A percentile compares a stretch with the other conserved stretches of the same genome.
Conservation (phyloP, 2,888 invertebrate species). For the Ochropleura plecta region DNA sequence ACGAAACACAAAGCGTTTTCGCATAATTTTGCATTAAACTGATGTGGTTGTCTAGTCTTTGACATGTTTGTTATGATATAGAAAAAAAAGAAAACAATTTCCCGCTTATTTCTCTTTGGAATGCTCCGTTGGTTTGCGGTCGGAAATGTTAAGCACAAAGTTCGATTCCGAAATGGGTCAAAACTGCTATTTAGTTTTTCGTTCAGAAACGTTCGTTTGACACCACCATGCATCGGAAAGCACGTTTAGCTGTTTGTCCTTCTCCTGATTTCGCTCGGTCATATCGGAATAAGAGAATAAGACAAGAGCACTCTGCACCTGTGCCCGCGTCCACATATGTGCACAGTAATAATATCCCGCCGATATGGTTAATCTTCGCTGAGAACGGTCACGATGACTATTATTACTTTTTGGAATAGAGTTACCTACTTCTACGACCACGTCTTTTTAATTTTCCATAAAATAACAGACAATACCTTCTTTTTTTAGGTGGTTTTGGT, state of each 20-base stretch:
- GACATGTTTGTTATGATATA: background rate
- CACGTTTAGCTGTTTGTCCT: background rate
- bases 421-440: too few relatives aligned
- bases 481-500: background rate
- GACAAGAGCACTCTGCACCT: too few relatives aligned
- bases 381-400: background rate
- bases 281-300: too few relatives aligned
- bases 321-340: too few relatives aligned
- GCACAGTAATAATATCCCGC: too few relatives aligned
- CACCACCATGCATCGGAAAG: background rate
- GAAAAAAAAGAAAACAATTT: background rate
- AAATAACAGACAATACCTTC: background rate
- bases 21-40: slow-evolving; percentile 57
- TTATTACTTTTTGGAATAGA: background rate
- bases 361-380: background rate
- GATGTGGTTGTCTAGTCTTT: slow-evolving; percentile 21
- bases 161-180: background rate
- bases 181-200: background rate
- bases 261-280: too few relatives aligned
- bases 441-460: too few relatives aligned
- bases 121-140: background rate
- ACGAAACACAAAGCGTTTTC: slow-evolving; percentile 50
- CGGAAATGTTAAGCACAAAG: background rate
- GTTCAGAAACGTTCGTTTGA: too few relatives aligned
- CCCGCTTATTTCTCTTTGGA: background rate